Percentiles rank a stretch among this genome's conserved stretches.
Conservation (phyloP, 2,113 vertebrate species). For the Calidris pugnax region DNA sequence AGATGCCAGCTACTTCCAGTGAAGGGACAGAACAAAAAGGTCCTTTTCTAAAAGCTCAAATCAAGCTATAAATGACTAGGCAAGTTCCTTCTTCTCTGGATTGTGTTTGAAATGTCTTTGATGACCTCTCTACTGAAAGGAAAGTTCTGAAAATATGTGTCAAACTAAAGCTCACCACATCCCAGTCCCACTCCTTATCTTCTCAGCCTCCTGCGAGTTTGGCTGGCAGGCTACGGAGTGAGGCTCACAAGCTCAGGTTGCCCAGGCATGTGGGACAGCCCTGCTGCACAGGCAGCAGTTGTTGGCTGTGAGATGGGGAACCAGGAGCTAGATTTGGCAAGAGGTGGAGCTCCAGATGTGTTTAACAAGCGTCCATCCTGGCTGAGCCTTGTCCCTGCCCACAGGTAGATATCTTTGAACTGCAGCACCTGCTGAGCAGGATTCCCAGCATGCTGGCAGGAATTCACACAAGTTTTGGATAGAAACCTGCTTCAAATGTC, state of each 20-base stretch:
- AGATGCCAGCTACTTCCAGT: neutral
- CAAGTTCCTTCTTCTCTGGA: neutral
- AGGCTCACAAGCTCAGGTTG: neutral
- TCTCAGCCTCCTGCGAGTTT: neutral
- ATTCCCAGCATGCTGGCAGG: neutral
- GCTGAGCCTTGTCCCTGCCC: neutral
- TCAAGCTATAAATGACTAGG: neutral
- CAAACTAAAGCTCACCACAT: neutral
- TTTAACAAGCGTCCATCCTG: fast-evolving
- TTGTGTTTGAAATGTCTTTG: neutral
- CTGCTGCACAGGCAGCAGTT: neutral
- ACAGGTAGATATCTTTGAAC: neutral
- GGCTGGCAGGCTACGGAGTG: neutral
- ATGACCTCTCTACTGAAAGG: neutral
- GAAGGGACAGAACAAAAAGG: neutral
- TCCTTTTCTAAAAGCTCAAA: neutral
- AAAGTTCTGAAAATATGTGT: neutral
- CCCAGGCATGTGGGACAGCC: neutral
- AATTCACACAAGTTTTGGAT: neutral
- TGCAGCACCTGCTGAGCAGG: neutral
- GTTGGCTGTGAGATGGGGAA: neutral
- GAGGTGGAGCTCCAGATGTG: neutral
- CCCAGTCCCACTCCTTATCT: neutral
- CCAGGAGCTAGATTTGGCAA: neutral
- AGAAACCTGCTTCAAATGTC: neutral